These are phyloP conservation scores for Brachynemurus nebulosus DNA, from an alignment of 2,888 invertebrate species.

Conservation along the genomic window DNA sequence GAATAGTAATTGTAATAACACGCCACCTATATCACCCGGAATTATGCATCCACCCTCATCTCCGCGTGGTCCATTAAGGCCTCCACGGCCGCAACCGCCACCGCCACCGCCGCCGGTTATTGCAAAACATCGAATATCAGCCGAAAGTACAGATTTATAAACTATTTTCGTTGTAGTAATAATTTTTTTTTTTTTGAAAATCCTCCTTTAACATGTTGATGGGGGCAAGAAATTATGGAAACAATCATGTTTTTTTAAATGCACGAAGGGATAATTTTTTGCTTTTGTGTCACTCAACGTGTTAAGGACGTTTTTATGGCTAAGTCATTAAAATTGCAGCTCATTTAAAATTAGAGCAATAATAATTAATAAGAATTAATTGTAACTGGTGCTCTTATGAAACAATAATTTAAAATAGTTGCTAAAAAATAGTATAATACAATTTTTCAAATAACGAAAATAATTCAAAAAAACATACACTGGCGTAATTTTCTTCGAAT, in stretches of 20 bases:
- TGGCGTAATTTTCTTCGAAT: no score
- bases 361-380: no score
- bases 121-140: constrained; percentile 5
- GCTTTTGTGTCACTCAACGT: no score
- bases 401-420: neutral
- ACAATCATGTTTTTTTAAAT: no score
- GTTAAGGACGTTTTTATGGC: no score
- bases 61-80: constrained; percentile 18
- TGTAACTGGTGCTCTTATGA: neutral
- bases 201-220: no score
- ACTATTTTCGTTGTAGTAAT: no score
- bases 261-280: no score
- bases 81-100: constrained; percentile 27
- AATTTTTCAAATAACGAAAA: no score
- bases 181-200: no score
- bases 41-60: constrained; percentile 21
- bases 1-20: constrained; percentile 17
- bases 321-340: neutral
- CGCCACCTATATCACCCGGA: constrained; percentile 27
- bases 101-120: constrained; percentile 31
- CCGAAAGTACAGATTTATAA: constrained; percentile 31
- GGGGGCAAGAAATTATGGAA: no score
- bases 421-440: neutral
- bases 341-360: neutral
- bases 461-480: no score